Percentiles rank a stretch among this genome's conserved stretches.
Conservation (phyloP, 2,113 vertebrate genomes). For the Phycodurus eques region DNA sequence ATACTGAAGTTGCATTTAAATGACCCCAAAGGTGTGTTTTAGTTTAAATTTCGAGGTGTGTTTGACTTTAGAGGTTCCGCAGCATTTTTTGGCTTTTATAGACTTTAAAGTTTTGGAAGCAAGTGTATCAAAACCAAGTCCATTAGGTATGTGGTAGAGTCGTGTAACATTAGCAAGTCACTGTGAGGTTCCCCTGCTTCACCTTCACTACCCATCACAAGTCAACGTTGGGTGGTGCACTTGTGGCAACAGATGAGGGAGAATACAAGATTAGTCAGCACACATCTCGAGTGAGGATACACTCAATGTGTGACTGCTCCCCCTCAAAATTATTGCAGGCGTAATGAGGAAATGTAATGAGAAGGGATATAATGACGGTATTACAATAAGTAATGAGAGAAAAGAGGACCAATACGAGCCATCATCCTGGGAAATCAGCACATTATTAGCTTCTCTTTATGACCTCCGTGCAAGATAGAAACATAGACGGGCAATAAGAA, state of each 20-base stretch:
- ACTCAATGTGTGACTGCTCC: slow-evolving; percentile 34
- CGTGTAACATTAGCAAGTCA: slow-evolving; percentile 41
- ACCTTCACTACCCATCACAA: slow-evolving; percentile 47
- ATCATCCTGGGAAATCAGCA: slow-evolving; percentile 63
- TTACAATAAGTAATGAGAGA: slow-evolving; percentile 65
- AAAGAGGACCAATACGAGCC: slow-evolving; percentile 42
- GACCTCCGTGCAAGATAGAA: slow-evolving; percentile 53
- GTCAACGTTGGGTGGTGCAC: slow-evolving; percentile 44
- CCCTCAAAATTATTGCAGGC: slow-evolving; percentile 46
- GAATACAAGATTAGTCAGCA: slow-evolving; percentile 56
- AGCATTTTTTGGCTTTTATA: neutral
- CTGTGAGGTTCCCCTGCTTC: slow-evolving; percentile 30
- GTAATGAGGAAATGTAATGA: slow-evolving; percentile 59
- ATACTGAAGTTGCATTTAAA: neutral
- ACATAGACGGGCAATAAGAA: slow-evolving; percentile 46
- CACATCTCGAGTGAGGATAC: slow-evolving; percentile 37
- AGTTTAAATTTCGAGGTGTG: neutral
- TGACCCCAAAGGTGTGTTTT: neutral
- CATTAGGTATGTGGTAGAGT: slow-evolving; percentile 34
- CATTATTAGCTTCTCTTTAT: slow-evolving; percentile 61
- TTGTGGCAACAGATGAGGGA: slow-evolving; percentile 41
- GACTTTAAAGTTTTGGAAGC: slow-evolving; percentile 11
- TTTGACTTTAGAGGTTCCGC: neutral
- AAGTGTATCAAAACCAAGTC: slow-evolving; percentile 17
- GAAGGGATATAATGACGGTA: slow-evolving; percentile 49